phyloP scores from a whole-genome alignment of 2,888 invertebrate species.

The Phaedon cochleariae region DNA sequence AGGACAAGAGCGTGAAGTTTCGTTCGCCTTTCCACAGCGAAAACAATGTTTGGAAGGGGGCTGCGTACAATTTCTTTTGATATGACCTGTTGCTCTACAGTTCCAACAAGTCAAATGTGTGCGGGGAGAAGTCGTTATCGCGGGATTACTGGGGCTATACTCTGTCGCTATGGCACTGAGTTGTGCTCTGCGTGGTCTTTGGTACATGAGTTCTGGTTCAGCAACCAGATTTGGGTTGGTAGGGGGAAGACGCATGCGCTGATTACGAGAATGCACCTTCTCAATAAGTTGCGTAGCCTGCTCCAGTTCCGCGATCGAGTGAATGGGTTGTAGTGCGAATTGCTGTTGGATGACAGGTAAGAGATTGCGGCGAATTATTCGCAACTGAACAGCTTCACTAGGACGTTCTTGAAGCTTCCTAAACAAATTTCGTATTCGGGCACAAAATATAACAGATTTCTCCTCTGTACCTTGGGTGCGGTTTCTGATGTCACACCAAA shows the following conservation, averaged over 20 bases:
- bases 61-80: no score
- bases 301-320: constrained; percentile 14
- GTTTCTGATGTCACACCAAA: constrained; percentile 22
- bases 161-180: no score
- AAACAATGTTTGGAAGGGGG: no score
- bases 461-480: not conserved
- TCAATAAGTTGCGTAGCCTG: no score
- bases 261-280: not conserved
- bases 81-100: no score
- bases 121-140: not conserved
- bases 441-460: not conserved
- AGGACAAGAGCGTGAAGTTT: no score
- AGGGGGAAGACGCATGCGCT: constrained; percentile 6
- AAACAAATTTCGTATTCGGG: not conserved
- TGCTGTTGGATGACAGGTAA: not conserved
- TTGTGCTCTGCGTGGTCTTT: constrained; percentile 5
- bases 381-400: not conserved
- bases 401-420: not conserved
- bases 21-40: no score
- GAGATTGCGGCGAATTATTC: not conserved
- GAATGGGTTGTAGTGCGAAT: constrained; percentile 4
- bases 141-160: not conserved
- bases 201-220: constrained; percentile 7
- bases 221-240: not conserved
- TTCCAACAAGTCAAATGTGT: not conserved